Evolutionary conservation across 2,113 vertebrate genomes (phyloP).

Genomic region (Dolichotis patagonum): DNA sequence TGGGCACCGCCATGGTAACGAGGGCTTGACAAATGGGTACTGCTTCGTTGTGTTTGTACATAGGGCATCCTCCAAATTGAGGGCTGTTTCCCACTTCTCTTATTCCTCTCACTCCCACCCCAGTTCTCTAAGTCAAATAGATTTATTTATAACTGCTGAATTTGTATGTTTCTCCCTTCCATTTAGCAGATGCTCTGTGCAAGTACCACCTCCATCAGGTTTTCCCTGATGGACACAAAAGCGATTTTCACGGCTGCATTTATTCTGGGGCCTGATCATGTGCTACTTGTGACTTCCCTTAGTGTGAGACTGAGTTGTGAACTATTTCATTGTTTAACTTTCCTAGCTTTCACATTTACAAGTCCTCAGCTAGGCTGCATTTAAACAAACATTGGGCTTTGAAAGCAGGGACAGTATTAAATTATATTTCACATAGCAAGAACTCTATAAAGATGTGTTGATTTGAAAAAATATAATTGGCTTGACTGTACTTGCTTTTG

Average conservation of each 20-base stretch:
- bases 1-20: neutral
- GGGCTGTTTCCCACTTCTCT: neutral
- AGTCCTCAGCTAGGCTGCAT: neutral
- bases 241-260: neutral
- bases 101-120: neutral
- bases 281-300: neutral
- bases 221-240: neutral
- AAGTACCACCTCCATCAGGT: neutral
- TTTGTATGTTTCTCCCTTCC: constrained; percentile 12
- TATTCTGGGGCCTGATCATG: neutral
- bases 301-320: constrained; percentile 37
- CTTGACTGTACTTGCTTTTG: constrained; percentile 32
- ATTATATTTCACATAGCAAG: constrained; percentile 39
- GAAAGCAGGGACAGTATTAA: constrained; percentile 17
- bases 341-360: neutral
- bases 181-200: neutral
- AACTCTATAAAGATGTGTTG: constrained; percentile 33
- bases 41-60: neutral
- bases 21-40: neutral
- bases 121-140: neutral
- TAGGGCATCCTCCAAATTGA: neutral
- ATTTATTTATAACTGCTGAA: constrained; percentile 31
- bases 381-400: constrained; percentile 47
- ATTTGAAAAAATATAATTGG: neutral
- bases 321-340: constrained; percentile 2